phyloP scores from a whole-genome alignment of 2,888 invertebrate genomes.

The Drosophila nr. perissopoda region DNA sequence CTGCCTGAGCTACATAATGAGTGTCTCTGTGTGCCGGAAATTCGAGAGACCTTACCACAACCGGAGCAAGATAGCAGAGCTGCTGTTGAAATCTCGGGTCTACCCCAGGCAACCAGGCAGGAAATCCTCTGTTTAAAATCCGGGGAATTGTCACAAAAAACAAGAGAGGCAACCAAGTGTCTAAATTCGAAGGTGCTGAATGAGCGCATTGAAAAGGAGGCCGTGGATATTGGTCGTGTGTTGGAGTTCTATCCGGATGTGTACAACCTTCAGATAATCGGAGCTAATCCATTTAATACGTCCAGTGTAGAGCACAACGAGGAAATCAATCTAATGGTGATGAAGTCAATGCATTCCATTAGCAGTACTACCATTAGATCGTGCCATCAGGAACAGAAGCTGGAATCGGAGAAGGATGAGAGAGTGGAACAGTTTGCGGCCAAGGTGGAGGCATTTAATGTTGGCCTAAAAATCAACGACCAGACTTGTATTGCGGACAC shows the following conservation, averaged over 20 bases:
- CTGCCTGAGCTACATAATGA: slow-evolving; percentile 43
- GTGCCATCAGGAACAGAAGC: not conserved
- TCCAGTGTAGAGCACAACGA: slow-evolving; percentile 5
- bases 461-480: slow-evolving; percentile 67
- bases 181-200: slow-evolving; percentile 63
- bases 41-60: slow-evolving; percentile 71
- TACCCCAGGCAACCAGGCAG: slow-evolving; percentile 46
- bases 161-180: slow-evolving; percentile 53
- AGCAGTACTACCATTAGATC: slow-evolving; percentile 48
- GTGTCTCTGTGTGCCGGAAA: slow-evolving; percentile 34
- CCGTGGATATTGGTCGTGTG: slow-evolving; percentile 64
- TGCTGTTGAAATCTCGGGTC: slow-evolving; percentile 71
- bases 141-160: rapidly evolving
- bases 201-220: slow-evolving; percentile 44
- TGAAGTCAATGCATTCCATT: slow-evolving; percentile 39
- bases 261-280: slow-evolving; percentile 69
- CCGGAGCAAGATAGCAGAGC: slow-evolving; percentile 46
- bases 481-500: slow-evolving; percentile 12
- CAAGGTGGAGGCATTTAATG: not conserved
- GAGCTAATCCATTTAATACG: slow-evolving; percentile 11
- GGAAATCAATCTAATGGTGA: slow-evolving; percentile 38
- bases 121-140: slow-evolving; percentile 49
- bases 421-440: not conserved
- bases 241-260: slow-evolving; percentile 72
- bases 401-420: not conserved